phyloP scores from a whole-genome alignment of 2,113 vertebrate species.

The Sporophila hypoxantha region DNA sequence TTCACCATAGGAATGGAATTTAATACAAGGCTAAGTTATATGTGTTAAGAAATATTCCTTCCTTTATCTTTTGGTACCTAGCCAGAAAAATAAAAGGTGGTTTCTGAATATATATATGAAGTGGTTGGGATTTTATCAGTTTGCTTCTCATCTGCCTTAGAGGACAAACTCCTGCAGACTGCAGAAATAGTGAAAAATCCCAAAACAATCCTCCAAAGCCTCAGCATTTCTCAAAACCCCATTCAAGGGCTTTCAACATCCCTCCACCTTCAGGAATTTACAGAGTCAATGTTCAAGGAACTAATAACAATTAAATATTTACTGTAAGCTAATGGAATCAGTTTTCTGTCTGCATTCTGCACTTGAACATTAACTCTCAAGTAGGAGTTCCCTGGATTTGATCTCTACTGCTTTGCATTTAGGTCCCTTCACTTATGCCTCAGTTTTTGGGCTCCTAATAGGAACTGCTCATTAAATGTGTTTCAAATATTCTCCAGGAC shows the following conservation, averaged over 20 bases:
- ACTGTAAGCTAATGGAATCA: background rate
- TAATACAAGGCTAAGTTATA: background rate
- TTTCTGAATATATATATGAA: background rate
- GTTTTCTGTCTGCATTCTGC: background rate
- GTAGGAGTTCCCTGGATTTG: background rate
- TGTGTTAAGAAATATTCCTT: background rate
- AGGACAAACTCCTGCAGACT: background rate
- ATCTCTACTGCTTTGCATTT: background rate
- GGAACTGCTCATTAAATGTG: background rate
- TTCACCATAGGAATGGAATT: background rate
- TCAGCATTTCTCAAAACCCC: background rate
- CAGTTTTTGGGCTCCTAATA: background rate
- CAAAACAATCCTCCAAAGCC: background rate
- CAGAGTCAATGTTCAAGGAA: background rate
- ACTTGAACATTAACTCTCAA: background rate
- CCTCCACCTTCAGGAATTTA: background rate
- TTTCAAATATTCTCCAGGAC: background rate
- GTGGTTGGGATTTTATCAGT: background rate
- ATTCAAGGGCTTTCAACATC: fast-evolving
- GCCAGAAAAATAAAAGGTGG: background rate
- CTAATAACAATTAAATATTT: background rate
- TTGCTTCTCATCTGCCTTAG: background rate
- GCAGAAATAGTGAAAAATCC: background rate
- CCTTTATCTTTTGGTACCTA: background rate
- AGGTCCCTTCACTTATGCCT: background rate